Percentiles rank a stretch among this genome's conserved stretches.
Conservation (phyloP, 2,113 vertebrate species). For the Tachysurus fulvidraco region DNA sequence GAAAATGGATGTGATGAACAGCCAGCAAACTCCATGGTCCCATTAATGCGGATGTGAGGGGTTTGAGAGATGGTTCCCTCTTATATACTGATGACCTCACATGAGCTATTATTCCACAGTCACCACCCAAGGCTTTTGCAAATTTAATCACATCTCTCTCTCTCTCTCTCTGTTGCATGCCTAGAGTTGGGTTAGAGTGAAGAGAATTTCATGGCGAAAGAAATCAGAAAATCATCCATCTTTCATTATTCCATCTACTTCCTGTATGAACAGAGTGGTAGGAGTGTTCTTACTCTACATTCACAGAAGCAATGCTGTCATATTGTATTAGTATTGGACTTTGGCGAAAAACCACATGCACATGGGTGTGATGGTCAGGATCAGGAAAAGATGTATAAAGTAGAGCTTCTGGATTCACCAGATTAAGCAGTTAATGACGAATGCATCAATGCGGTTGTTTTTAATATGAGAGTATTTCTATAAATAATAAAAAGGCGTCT, state of each 20-base stretch:
- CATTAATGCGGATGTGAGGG: slow-evolving; percentile 16
- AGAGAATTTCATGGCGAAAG: neutral
- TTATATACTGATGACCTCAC: slow-evolving; percentile 23
- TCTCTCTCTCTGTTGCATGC: neutral
- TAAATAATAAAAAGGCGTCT: neutral
- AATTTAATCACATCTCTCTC: slow-evolving; percentile 25
- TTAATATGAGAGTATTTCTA: neutral
- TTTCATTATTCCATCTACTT: neutral
- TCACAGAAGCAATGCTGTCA: neutral
- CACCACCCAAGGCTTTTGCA: slow-evolving; percentile 14
- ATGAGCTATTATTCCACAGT: slow-evolving; percentile 40
- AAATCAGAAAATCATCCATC: neutral
- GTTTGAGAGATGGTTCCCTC: slow-evolving; percentile 27
- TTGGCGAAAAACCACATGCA: no score
- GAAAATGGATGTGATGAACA: slow-evolving; percentile 36
- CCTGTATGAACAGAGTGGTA: neutral
- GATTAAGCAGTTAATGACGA: no score
- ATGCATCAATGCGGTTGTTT: neutral
- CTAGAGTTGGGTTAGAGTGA: neutral
- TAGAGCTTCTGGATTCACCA: neutral
- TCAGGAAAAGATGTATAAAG: no score
- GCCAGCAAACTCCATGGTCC: slow-evolving; percentile 12
- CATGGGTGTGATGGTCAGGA: neutral
- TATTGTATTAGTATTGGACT: neutral
- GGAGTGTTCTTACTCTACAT: neutral